A percentile compares a stretch with the other conserved stretches of the same genome.
Evolutionary conservation across 2,888 invertebrate genomes (phyloP).

Genomic region (Dryocosmus kuriphilus): DNA sequence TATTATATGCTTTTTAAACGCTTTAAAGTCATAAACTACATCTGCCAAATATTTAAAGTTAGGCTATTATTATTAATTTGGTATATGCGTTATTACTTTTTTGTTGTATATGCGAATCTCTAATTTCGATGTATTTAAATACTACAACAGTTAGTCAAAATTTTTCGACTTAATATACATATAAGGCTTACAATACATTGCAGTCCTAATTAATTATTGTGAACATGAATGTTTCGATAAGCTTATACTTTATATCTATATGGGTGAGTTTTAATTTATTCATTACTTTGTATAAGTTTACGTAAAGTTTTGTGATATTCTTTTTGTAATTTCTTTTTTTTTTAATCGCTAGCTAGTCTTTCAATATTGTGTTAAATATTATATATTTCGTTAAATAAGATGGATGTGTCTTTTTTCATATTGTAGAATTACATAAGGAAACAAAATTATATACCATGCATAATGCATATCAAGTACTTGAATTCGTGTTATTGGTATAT

Average conservation of each 20-base stretch:
- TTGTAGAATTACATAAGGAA: neutral
- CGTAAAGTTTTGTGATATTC: constrained; percentile 3
- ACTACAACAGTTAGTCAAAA: no score
- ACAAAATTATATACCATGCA: neutral
- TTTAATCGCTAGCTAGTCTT: neutral
- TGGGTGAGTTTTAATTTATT: neutral
- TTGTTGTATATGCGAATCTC: neutral
- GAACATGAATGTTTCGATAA: neutral
- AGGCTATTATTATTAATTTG: neutral
- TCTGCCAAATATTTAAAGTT: neutral
- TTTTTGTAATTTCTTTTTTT: neutral
- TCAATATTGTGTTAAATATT: neutral
- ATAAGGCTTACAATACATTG: neutral
- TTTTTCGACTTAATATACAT: no score
- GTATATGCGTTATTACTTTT: neutral
- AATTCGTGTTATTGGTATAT: neutral
- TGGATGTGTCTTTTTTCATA: neutral
- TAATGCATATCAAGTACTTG: neutral
- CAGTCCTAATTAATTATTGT: neutral
- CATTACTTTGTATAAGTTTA: neutral
- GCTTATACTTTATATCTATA: neutral
- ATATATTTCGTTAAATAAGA: neutral
- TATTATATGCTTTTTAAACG: neutral
- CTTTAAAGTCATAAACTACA: neutral
- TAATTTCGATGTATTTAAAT: neutral